Base-by-base conservation (phyloP, 1,140 invertebrate species). In the Trachymyrmex cornetzi region DNA sequence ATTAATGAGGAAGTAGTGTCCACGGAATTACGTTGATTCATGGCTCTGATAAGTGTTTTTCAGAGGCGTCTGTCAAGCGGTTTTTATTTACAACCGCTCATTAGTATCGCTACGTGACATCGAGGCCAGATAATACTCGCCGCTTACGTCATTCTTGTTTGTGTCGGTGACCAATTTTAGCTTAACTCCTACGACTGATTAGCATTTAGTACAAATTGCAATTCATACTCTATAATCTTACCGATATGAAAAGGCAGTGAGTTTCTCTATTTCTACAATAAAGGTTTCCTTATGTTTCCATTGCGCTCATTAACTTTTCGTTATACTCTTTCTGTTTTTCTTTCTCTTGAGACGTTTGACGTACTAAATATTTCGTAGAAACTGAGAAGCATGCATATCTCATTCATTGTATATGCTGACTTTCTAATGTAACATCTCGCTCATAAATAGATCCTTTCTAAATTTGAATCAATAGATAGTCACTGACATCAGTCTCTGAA, bases 11-110 rank as follows among this genome's bases (percentile, higher is more conserved):
- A 50, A 53, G 19, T 44, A 53, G 38, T 50, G 38, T 79, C 27
- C 24, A 16, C 59, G 59, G 27, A 44, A 79, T 79, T 79, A 66
- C 44, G 44, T 79, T 27, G 77, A 79, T 79, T 79, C 11, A 44
- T 24, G 2, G 19, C 7, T 63, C 16, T 30, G 57, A 79, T 79
- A 66, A 48, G 14, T 66, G 61, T 79, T 79, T 66, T 79, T 79
- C 61, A 77, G 44, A 79, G 16, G 7, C 77, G 44, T 79, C 38
- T 44, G 34, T 79, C 59, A 44, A 64, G 22, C 22, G 38, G 22
- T 64, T 64, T 48, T 79, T 66, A 79, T 64, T 66, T n/a, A n/a
- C 38, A 66, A 50, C 27, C 24, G 77, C 77, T 79, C 77, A 44
- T 66, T 66, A 79, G 19, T 66, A 64, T 79, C 59, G 12, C 38